Percentiles rank a stretch among this genome's conserved stretches.
phyloP scores from a whole-genome alignment of 2,888 invertebrate species.

The Girardia tigrina region DNA sequence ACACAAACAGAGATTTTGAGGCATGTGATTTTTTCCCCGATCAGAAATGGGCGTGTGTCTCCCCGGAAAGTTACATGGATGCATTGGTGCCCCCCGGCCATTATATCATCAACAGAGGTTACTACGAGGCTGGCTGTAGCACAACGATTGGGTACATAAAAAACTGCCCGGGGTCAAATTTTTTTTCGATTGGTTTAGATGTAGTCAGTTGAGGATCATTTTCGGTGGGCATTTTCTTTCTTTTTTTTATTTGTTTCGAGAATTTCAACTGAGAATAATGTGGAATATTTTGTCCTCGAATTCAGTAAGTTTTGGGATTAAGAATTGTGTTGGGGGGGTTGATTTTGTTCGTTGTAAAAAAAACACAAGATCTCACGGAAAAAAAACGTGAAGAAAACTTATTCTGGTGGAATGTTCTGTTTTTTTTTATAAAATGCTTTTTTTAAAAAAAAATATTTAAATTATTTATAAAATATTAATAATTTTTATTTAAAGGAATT shows the following conservation, averaged over 20 bases:
- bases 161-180: slow-evolving; percentile 10
- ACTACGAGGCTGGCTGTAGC: neutral
- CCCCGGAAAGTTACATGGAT: neutral
- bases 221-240: slow-evolving; percentile 15
- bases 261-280: neutral
- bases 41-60: neutral
- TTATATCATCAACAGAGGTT: slow-evolving; percentile 23
- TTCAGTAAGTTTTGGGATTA: neutral
- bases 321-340: no score
- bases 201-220: slow-evolving; percentile 20
- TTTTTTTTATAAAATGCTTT: no score
- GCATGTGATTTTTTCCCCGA: slow-evolving; percentile 16
- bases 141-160: slow-evolving; percentile 18
- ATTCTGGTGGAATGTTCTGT: no score
- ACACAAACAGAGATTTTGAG: slow-evolving; percentile 15
- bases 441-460: no score
- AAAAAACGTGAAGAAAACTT: no score
- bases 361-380: no score
- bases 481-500: no score
- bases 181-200: slow-evolving; percentile 23
- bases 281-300: slow-evolving; percentile 3
- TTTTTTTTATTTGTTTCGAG: no score
- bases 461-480: no score
- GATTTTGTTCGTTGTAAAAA: no score
- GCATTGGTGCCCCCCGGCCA: slow-evolving; percentile 1